Evolutionary conservation across 2,113 vertebrate species (phyloP).

Genomic region (Xerus inauris): DNA sequence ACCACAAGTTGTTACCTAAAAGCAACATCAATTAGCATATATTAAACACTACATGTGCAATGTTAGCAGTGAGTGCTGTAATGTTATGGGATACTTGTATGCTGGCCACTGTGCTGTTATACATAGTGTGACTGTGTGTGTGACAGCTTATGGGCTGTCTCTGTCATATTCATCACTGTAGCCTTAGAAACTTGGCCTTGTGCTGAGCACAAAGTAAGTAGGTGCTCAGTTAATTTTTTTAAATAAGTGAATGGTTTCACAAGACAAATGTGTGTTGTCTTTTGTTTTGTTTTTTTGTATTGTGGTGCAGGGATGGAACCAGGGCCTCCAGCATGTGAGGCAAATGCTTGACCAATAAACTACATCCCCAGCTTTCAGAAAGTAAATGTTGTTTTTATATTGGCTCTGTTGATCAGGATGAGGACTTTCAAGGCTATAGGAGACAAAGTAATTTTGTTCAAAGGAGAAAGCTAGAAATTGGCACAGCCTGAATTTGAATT

Average conservation of each 20-base stretch:
- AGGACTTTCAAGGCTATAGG: conserved; percentile 3
- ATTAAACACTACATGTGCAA: background rate
- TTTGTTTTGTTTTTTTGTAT: background rate
- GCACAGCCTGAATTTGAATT: background rate
- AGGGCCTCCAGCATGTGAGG: no score
- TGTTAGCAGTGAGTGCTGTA: background rate
- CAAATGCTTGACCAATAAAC: no score
- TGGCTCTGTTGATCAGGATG: background rate
- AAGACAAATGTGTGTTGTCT: background rate
- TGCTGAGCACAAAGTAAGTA: background rate
- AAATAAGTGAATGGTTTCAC: background rate
- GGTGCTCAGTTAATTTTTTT: background rate
- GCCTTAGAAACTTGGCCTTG: background rate
- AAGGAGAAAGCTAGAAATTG: background rate
- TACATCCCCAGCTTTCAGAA: background rate
- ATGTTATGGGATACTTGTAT: background rate
- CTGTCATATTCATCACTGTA: background rate
- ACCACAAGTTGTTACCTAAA: background rate
- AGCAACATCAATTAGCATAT: background rate
- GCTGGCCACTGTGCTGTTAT: background rate
- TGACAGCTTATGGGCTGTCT: background rate
- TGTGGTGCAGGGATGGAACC: background rate
- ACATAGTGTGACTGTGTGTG: background rate
- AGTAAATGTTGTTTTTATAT: background rate
- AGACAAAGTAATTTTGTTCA: conserved; percentile 12